phyloP scores from a whole-genome alignment of 2,888 invertebrate species.

The Trichacis sp. region DNA sequence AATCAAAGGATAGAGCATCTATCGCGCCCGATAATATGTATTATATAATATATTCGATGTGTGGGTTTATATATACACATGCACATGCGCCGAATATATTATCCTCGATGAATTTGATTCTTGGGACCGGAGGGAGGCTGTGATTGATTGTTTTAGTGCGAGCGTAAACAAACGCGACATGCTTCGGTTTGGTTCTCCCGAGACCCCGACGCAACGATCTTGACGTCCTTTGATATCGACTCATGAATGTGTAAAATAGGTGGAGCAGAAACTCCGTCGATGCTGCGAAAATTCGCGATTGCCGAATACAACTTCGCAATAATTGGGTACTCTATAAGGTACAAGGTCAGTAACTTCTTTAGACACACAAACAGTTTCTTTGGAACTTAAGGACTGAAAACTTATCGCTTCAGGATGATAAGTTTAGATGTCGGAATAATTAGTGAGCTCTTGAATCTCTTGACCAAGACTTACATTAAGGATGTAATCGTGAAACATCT shows the following conservation, averaged over 20 bases:
- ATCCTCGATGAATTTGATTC: slow-evolving; percentile 52
- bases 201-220: slow-evolving; percentile 54
- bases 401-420: no score
- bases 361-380: no score
- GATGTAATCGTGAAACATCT: no score
- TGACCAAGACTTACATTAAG: no score
- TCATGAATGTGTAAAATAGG: slow-evolving; percentile 65
- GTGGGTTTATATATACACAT: slow-evolving; percentile 25
- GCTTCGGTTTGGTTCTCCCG: slow-evolving; percentile 55
- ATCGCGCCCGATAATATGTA: slow-evolving; percentile 19
- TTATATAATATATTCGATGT: slow-evolving; percentile 29
- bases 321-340: no score
- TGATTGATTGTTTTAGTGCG: slow-evolving; percentile 67
- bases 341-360: no score
- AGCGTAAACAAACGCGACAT: slow-evolving; percentile 64
- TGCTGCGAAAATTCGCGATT: no score
- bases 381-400: no score
- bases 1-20: slow-evolving; percentile 52
- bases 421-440: no score
- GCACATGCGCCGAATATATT: slow-evolving; percentile 37
- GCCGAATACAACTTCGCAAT: no score
- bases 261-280: slow-evolving; percentile 8
- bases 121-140: slow-evolving; percentile 46
- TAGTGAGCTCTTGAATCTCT: no score
- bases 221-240: slow-evolving; percentile 63